phyloP scores from a whole-genome alignment of 2,888 invertebrate genomes.

The Zaprionus obscuricornis region DNA sequence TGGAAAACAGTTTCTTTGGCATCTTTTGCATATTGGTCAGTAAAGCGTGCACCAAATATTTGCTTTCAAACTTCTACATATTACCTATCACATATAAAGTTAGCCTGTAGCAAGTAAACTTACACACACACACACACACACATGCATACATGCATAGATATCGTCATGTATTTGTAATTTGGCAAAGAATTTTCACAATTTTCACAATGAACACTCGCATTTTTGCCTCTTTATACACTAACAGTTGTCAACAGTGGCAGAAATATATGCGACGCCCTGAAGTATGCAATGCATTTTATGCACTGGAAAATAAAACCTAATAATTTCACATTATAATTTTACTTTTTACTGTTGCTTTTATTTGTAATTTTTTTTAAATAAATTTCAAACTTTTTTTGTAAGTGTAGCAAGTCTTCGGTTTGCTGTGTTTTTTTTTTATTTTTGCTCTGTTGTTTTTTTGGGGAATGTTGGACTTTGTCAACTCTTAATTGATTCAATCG shows the following conservation, averaged over 20 bases:
- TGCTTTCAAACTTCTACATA: conserved; percentile 45
- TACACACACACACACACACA: conserved; percentile 9
- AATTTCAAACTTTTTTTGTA: too few relatives aligned
- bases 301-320: too few relatives aligned
- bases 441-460: too few relatives aligned
- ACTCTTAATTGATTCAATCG: conserved; percentile 71
- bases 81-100: conserved; percentile 56
- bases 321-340: too few relatives aligned
- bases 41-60: conserved; percentile 68
- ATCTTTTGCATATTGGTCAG: conserved; percentile 61
- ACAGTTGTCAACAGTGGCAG: too few relatives aligned
- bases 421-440: conserved; percentile 9
- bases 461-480: conserved; percentile 43
- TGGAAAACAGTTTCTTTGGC: conserved; percentile 3
- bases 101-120: conserved; percentile 9
- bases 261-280: too few relatives aligned
- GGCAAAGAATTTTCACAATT: conserved; percentile 16
- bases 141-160: not conserved
- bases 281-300: too few relatives aligned
- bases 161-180: too few relatives aligned
- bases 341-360: too few relatives aligned
- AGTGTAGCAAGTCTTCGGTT: conserved; percentile 8
- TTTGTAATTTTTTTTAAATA: not conserved
- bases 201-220: conserved; percentile 4
- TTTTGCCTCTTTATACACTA: too few relatives aligned